These are phyloP conservation scores for Therioaphis trifolii DNA, from an alignment of 2,888 invertebrate genomes.

Conservation along the genomic window DNA sequence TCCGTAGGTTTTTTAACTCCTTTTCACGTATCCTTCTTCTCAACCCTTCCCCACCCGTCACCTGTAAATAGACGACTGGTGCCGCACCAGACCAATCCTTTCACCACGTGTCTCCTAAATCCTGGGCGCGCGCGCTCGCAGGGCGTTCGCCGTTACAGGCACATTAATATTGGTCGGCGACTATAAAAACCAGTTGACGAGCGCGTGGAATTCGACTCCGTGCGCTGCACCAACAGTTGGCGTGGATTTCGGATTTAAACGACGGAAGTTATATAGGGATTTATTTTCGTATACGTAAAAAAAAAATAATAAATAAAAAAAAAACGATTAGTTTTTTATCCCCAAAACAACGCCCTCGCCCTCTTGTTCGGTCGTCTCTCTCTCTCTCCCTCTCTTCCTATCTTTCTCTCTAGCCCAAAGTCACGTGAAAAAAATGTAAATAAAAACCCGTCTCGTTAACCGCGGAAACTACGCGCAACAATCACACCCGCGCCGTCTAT, in stretches of 20 bases:
- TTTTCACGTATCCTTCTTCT: constrained; percentile 33
- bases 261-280: constrained; percentile 55
- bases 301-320: not conserved
- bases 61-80: constrained; percentile 53
- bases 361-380: not conserved
- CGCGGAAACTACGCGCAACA: no score
- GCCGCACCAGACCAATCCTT: constrained; percentile 56
- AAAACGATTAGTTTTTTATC: constrained; percentile 36
- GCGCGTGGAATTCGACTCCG: constrained; percentile 36
- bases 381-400: no score
- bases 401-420: no score
- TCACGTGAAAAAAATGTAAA: not conserved
- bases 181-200: constrained; percentile 4
- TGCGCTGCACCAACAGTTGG: constrained; percentile 58
- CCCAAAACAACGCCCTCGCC: constrained; percentile 35
- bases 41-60: constrained; percentile 29
- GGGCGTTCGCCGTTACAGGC: no score
- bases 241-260: constrained; percentile 58
- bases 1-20: not conserved
- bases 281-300: constrained; percentile 44
- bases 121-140: not conserved
- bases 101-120: constrained; percentile 37
- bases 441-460: constrained; percentile 1
- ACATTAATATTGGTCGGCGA: constrained; percentile 28
- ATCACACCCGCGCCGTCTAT: not conserved